Evolutionary conservation across 1,140 invertebrate genomes (phyloP).

Genomic region (Drosophila neocordata): DNA sequence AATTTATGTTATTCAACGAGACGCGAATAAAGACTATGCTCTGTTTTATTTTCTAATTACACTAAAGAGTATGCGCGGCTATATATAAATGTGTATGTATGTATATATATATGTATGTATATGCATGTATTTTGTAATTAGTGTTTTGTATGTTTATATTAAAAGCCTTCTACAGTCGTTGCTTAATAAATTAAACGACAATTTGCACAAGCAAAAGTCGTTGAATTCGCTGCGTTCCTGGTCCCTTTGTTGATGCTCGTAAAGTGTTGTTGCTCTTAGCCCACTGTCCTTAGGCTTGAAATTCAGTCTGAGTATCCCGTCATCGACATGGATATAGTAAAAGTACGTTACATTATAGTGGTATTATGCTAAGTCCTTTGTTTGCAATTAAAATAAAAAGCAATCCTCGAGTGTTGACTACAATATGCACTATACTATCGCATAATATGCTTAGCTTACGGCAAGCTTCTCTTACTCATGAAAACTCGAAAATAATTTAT

Average conservation of each 20-base stretch:
- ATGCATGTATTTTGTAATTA: conserved; percentile 62
- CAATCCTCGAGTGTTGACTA: conserved; percentile 45
- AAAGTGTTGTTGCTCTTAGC: conserved; percentile 44
- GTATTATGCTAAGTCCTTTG: conserved; percentile 57
- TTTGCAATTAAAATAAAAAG: conserved; percentile 76
- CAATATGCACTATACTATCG: conserved; percentile 24
- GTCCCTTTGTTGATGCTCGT: conserved; percentile 37
- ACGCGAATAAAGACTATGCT: conserved; percentile 23
- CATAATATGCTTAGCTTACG: conserved; percentile 26
- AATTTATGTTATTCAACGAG: conserved; percentile 56
- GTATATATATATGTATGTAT: conserved; percentile 28
- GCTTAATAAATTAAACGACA: conserved; percentile 81
- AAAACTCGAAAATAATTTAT: conserved; percentile 68
- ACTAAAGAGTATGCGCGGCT: conserved; percentile 13
- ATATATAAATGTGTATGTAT: conserved; percentile 7
- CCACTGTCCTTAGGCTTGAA: background rate
- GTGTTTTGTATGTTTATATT: conserved; percentile 74
- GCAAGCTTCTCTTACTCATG: conserved; percentile 12
- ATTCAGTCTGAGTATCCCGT: background rate
- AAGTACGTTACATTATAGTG: conserved; percentile 54
- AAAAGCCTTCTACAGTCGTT: conserved; percentile 60
- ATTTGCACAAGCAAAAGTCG: conserved; percentile 69
- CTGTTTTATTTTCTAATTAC: conserved; percentile 72
- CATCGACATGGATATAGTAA: conserved; percentile 3
- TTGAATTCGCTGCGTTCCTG: conserved; percentile 13